Conservation (phyloP, 2,888 invertebrate species). For the Arenicola marina region DNA sequence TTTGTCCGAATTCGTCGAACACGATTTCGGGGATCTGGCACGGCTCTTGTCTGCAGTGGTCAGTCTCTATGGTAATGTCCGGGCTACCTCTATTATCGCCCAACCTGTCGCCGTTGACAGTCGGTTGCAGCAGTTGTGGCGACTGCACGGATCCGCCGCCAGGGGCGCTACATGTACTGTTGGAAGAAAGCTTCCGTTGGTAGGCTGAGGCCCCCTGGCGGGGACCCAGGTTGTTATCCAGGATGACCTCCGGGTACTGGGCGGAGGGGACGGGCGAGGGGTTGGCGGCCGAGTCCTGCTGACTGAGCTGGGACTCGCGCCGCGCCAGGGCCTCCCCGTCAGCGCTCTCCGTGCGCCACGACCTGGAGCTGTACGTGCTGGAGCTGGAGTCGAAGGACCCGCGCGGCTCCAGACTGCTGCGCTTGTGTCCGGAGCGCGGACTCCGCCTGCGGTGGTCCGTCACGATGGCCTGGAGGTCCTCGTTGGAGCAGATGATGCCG, state of each 20-base stretch:
- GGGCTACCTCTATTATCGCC: not conserved
- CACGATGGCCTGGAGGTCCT: slow-evolving; percentile 34
- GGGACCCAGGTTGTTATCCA: not conserved
- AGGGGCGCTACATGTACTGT: not conserved
- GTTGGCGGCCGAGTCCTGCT: not conserved
- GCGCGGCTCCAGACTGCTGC: slow-evolving; percentile 8
- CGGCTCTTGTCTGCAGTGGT: not conserved
- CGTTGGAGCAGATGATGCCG: slow-evolving; percentile 37
- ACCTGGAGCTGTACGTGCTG: slow-evolving; percentile 15
- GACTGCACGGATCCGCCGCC: not conserved
- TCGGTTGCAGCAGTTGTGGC: not conserved
- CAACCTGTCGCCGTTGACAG: not conserved
- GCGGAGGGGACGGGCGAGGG: not conserved
- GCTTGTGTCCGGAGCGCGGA: slow-evolving; percentile 5
- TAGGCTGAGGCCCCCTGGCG: not conserved
- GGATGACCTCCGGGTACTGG: not conserved
- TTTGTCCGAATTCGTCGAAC: slow-evolving; percentile 42
- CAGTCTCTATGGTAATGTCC: not conserved
- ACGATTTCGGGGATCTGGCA: slow-evolving; percentile 29
- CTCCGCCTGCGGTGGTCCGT: slow-evolving; percentile 11
- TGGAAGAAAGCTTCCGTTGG: not conserved
- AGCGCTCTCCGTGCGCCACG: not conserved
- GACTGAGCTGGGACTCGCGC: not conserved
- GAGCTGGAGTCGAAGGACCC: slow-evolving; percentile 15
- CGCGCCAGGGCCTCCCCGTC: not conserved